A percentile compares a stretch with the other conserved stretches of the same genome.
Conservation (phyloP, 2,113 vertebrate genomes). For the Tachysurus vachellii region DNA sequence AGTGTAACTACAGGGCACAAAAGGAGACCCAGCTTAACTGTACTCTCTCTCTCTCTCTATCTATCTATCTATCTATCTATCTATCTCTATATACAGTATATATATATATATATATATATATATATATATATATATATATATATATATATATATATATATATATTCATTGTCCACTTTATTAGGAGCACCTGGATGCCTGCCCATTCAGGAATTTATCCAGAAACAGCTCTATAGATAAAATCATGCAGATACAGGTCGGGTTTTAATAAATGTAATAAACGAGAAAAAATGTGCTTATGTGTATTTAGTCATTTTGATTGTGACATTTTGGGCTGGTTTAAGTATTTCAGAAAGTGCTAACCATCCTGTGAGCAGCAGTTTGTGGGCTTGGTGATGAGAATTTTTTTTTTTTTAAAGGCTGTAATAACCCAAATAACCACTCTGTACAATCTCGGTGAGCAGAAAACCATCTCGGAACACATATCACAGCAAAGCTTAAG, state of each 20-base stretch:
- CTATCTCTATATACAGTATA: too few relatives aligned
- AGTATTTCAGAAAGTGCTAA: background rate
- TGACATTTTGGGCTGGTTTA: background rate
- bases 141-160: background rate
- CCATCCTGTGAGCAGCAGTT: background rate
- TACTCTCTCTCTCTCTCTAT: too few relatives aligned
- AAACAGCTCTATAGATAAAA: background rate
- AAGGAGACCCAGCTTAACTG: background rate
- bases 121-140: too few relatives aligned
- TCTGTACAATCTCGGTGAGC: background rate
- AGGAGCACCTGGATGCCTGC: background rate
- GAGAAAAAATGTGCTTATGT: too few relatives aligned
- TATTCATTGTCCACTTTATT: background rate
- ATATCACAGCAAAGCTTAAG: background rate
- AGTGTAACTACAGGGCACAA: conserved; percentile 24
- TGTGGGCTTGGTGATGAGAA: background rate
- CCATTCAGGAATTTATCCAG: background rate
- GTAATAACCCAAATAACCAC: background rate
- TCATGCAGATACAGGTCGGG: background rate
- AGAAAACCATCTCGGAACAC: background rate
- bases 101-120: too few relatives aligned
- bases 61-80: too few relatives aligned
- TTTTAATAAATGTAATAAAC: background rate
- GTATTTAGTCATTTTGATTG: too few relatives aligned
- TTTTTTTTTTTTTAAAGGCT: background rate